Base-by-base conservation (phyloP, 2,888 invertebrate species). In the Entomobrya proxima region DNA sequence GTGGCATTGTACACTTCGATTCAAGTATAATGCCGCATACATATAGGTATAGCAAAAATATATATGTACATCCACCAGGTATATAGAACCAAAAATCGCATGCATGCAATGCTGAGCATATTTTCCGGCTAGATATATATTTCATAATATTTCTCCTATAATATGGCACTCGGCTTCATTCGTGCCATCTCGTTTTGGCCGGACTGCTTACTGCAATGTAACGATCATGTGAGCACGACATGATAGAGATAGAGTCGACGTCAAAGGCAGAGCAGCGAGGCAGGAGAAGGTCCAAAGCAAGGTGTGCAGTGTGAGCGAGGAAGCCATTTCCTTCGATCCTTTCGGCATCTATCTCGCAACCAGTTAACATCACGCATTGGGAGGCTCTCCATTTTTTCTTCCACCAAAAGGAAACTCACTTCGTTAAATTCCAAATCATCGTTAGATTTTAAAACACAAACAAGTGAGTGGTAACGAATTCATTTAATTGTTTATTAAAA, bases 241-340 rank as follows among this genome's bases (percentile, higher is more conserved):
- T 82, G 82, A 76, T 74, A 24, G 67, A 47, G 21, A 50, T 37
- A 72, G n/a, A n/a, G n/a, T 74, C 81, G 55, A 81, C 81, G 81
- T 81, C 75, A 76, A 75, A 76, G 76, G 75, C 75, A 64, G 75
- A 74, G 75, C 64, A 52, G 80, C 74, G n/a, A 75, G 74, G 80
- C 64, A 74, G 80, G 69, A 75, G 75, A 80, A 55, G 47, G 58
- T 50, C 37, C 58, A 83, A 52, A 75, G 81, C 82, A n/a, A n/a
- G n/a, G n/a, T n/a, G n/a, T 76, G 79, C 78, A 82, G 78, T 84
- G n/a, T n/a, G 84, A 86, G 86, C 78, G 80, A 82, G 80, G 82
- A 78, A 88, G 86, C 86, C 88, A 86, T 88, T 84, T 84, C 85
- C 58, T 69, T 88, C 88, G 87, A 83, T 88, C 88, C 87, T 87